phyloP scores from a whole-genome alignment of 2,113 vertebrate species.

The Antigone vipio region DNA sequence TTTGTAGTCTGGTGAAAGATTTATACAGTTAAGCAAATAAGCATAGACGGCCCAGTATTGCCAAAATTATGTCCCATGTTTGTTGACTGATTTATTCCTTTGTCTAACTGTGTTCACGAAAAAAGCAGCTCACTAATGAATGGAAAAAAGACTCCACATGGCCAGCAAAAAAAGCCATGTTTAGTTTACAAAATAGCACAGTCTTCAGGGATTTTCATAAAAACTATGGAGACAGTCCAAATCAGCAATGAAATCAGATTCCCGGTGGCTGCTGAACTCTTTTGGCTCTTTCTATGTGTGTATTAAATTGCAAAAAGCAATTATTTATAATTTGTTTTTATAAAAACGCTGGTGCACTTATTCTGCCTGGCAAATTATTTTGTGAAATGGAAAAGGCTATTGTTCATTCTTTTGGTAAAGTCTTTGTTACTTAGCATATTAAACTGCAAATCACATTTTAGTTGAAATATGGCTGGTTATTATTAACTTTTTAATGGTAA shows the following conservation, averaged over 20 bases:
- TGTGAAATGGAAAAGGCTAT: constrained; percentile 45
- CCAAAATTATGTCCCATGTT: constrained; percentile 42
- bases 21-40: constrained; percentile 35
- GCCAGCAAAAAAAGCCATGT: background rate
- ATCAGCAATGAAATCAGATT: constrained; percentile 59
- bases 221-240: constrained; percentile 43
- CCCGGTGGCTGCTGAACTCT: constrained; percentile 13
- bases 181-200: constrained; percentile 55
- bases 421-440: constrained; percentile 49
- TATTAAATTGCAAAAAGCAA: constrained; percentile 55
- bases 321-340: constrained; percentile 59
- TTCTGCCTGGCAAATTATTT: constrained; percentile 42
- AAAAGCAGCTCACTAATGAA: constrained; percentile 48
- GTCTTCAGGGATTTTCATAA: constrained; percentile 59
- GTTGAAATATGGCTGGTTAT: constrained; percentile 40
- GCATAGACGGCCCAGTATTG: background rate
- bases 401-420: constrained; percentile 51
- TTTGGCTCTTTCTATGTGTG: constrained; percentile 33
- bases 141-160: constrained; percentile 47
- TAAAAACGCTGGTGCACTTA: constrained; percentile 12
- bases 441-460: constrained; percentile 50
- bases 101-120: constrained; percentile 47
- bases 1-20: constrained; percentile 54
- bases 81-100: constrained; percentile 63
- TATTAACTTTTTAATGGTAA: constrained; percentile 36